phyloP scores from a whole-genome alignment of 2,797 vertebrate species.

The Erethizon dorsatum region DNA sequence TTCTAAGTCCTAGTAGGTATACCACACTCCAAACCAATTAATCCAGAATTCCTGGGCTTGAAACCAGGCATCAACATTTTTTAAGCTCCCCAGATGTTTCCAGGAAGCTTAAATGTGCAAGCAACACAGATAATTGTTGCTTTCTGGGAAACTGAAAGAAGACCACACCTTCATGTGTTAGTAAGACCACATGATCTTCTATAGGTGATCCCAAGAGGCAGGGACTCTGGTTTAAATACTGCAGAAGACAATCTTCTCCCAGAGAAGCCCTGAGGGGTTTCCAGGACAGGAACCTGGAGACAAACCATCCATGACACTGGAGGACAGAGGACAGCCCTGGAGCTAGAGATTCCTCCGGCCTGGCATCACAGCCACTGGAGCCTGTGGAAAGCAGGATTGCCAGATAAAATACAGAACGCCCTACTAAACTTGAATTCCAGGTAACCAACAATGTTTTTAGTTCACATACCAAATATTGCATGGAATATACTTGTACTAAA shows the following conservation, averaged over 20 bases:
- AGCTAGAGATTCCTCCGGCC: background rate
- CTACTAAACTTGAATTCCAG: background rate
- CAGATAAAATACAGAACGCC: background rate
- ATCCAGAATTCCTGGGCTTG: constrained; percentile 13
- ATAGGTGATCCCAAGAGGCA: background rate
- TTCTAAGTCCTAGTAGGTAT: background rate
- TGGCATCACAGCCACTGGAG: background rate
- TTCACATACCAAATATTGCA: background rate
- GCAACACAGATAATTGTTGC: background rate
- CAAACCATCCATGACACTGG: background rate
- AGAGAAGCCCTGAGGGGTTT: background rate
- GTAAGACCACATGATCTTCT: background rate
- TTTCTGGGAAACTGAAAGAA: background rate
- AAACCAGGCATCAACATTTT: background rate
- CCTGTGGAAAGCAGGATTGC: background rate
- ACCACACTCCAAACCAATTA: background rate
- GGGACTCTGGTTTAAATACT: background rate
- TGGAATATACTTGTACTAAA: background rate
- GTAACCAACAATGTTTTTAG: background rate
- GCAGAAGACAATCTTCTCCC: background rate
- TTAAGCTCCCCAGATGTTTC: background rate
- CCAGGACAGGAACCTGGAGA: background rate
- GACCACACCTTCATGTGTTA: background rate
- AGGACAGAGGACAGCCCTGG: background rate
- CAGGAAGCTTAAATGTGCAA: background rate